phyloP scores from a whole-genome alignment of 2,888 invertebrate genomes.

The Camponotus fellah region DNA sequence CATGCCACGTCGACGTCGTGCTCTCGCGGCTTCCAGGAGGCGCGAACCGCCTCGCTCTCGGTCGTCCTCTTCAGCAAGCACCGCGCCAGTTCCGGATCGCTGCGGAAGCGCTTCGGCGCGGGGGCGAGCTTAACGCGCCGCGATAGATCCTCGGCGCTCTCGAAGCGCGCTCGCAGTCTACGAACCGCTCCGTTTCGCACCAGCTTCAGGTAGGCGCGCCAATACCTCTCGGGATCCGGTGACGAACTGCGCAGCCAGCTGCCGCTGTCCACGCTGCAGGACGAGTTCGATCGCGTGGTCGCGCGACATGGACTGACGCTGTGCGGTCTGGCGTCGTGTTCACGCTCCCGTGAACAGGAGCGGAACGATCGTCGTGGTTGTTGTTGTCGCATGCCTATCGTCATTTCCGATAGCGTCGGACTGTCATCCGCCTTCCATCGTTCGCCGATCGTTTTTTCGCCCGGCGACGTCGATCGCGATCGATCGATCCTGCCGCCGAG shows the following conservation, averaged over 20 bases:
- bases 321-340: conserved; percentile 78
- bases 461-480: conserved; percentile 87
- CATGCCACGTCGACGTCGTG: conserved; percentile 88
- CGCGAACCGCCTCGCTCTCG: conserved; percentile 83
- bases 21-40: conserved; percentile 86
- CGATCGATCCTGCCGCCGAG: conserved; percentile 76
- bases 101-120: conserved; percentile 89
- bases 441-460: conserved; percentile 74
- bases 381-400: conserved; percentile 78
- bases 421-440: conserved; percentile 69
- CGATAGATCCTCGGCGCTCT: conserved; percentile 88
- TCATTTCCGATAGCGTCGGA: conserved; percentile 75
- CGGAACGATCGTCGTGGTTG: conserved; percentile 69
- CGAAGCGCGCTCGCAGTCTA: conserved; percentile 92
- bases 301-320: conserved; percentile 85
- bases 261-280: conserved; percentile 89
- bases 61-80: conserved; percentile 87
- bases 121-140: conserved; percentile 77
- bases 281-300: conserved; percentile 82
- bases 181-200: conserved; percentile 93
- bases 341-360: conserved; percentile 86
- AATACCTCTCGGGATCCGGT: conserved; percentile 91
- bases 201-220: conserved; percentile 90
- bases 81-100: conserved; percentile 92
- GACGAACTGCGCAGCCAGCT: conserved; percentile 90